phyloP scores from a whole-genome alignment of 2,797 vertebrate species.

The Sarcophilus harrisii region DNA sequence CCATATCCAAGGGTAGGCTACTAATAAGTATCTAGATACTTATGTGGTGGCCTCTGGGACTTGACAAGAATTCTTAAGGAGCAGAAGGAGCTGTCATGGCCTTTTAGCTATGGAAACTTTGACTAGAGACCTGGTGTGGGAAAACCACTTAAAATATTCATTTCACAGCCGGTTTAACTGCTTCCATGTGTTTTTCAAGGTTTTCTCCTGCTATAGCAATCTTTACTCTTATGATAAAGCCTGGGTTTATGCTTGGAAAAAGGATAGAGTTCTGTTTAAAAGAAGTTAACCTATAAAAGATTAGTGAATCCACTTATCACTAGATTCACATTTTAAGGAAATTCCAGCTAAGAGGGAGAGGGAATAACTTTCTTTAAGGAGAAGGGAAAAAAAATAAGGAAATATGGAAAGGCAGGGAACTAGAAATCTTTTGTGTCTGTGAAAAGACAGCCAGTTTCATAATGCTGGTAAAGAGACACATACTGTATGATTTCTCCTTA shows the following conservation, averaged over 20 bases:
- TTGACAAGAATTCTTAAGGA: background rate
- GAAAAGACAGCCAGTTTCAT: background rate
- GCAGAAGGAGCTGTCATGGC: background rate
- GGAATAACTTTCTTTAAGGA: background rate
- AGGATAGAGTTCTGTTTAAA: background rate
- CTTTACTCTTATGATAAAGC: background rate
- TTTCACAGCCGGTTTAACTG: background rate
- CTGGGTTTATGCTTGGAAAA: background rate
- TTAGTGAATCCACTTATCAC: constrained; percentile 14
- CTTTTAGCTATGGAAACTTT: background rate
- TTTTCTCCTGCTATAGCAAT: background rate
- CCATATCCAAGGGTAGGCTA: background rate
- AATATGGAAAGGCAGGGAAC: background rate
- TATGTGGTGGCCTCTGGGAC: background rate
- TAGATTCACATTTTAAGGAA: background rate
- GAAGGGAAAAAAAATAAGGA: background rate
- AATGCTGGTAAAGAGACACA: background rate
- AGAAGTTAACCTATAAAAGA: background rate
- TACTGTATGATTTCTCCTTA: background rate
- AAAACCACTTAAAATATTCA: background rate
- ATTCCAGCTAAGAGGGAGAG: background rate
- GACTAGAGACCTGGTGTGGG: background rate
- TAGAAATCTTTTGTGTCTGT: background rate
- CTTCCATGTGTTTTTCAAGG: background rate
- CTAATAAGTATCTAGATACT: background rate